Evolutionary conservation across 2,888 invertebrate species (phyloP).

Genomic region (Hydriomena furcata): DNA sequence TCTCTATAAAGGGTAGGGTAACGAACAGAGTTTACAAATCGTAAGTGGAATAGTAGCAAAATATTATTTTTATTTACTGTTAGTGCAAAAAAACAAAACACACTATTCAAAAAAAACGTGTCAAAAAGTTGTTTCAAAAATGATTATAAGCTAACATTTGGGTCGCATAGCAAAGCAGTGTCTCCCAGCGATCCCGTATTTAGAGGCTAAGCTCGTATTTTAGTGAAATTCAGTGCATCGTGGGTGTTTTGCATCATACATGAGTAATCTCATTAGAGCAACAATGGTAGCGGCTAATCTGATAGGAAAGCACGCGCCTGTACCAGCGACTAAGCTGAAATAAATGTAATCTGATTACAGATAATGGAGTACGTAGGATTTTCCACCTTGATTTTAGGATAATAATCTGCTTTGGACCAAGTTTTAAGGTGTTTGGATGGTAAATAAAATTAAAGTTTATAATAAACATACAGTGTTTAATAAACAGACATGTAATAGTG

Average conservation of each 20-base stretch:
- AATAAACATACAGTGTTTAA: too few relatives aligned
- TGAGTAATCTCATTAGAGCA: constrained; percentile 65
- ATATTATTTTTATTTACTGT: too few relatives aligned
- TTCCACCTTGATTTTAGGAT: constrained; percentile 25
- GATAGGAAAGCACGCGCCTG: constrained; percentile 47
- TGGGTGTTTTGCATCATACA: constrained; percentile 58
- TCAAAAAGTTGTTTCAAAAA: background rate
- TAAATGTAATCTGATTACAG: constrained; percentile 45
- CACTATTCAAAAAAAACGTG: too few relatives aligned
- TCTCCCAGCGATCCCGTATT: constrained; percentile 49
- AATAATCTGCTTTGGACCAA: constrained; percentile 4
- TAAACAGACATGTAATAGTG: too few relatives aligned
- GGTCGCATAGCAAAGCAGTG: constrained; percentile 19
- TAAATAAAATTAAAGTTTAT: too few relatives aligned
- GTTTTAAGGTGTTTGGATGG: background rate
- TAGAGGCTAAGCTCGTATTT: constrained; percentile 60
- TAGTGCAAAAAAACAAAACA: too few relatives aligned
- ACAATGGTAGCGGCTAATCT: constrained; percentile 64
- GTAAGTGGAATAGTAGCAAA: too few relatives aligned
- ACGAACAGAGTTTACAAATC: too few relatives aligned
- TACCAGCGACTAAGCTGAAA: constrained; percentile 40
- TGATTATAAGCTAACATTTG: constrained; percentile 19
- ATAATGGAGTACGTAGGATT: constrained; percentile 37
- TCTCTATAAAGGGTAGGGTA: too few relatives aligned
- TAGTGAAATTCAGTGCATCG: constrained; percentile 56